Base-by-base conservation (phyloP, 2,113 vertebrate genomes). In the Alces alces region DNA sequence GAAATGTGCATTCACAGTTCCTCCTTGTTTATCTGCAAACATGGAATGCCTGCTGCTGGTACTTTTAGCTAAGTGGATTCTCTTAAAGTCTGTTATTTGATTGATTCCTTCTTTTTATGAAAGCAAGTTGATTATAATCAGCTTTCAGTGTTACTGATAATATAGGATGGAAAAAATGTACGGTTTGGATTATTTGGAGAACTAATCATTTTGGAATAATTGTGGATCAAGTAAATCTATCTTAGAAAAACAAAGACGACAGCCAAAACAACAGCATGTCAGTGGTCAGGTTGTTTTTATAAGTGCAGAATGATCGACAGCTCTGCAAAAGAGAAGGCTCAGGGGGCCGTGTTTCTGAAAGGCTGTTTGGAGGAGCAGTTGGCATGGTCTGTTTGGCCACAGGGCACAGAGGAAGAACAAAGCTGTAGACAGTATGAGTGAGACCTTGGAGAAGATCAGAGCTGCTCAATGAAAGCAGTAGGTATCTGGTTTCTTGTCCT, bases 91-190 rank as follows among this genome's bases (percentile, higher is more conserved):
- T 95, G 21, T 92, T 98, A 98, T 97, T 86, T 91, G 3, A 60
- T 98, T 97, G 98, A 93, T 86, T 89, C 30, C 50, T 91, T 89
- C 76, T 93, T 97, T 96, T 98, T 94, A 54, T 98, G 96, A 96
- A 98, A 98, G 94, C 96, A 97, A 83, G 83, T 86, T 98, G 96
- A 98, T 98, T 98, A 97, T 97, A 98, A 91, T 98, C 96, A 96
- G 95, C 94, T 89, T 96, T 98, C 91, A 97, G 91, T 93, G 88
- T 96, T 88, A 50, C 39, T 87, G 55, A 64, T 91, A 92, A 97
- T 55, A 89, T 52, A 39, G 58, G 54, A 79, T 93, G 94, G 47
- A 89, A 97, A 98, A 97, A 96, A 95, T 88, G 78, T 0, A 28
- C 64, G 15, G 17, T 93, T 97, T 96, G 95, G 73, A 83, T 98